Base-by-base conservation (phyloP, 2,113 vertebrate species). In the Mystacornis crossleyi region DNA sequence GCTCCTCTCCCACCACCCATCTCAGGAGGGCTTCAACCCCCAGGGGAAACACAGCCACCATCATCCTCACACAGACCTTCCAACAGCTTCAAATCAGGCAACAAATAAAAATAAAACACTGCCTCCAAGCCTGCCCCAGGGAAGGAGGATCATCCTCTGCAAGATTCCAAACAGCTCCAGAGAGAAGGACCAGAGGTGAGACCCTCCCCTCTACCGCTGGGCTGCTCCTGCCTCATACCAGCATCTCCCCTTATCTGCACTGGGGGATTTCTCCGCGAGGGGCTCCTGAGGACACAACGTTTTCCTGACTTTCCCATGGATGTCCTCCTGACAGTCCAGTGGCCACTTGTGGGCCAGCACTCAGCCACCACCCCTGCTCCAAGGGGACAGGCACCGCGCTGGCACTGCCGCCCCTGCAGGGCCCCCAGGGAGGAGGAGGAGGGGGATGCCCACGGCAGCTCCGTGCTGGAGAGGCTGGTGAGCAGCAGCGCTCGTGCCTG, bases 391-490 rank as follows among this genome's bases (percentile, higher is more conserved):
- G 42, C 14, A 6, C 21, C 0, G 0, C 28, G 1, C 74, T 29
- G 53, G 62, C 66, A 17, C 50, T 0, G 9, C 83, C 64, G 72
- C 33, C 69, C 58, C 65, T 29, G 45, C 66, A 17, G 72, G 51
- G 45, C 31, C 54, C 69, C 43, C 28, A 2, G 53, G 17, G 48
- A 48, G 16, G 58, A 40, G 64, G 50, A 50, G 10, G 75, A 43
- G 29, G 47, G 34, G 9, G 6, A 60, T 4, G 6, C 51, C 26
- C 81, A 28, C 0, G 0, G 51, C 90, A 70, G 60, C 79, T 73
- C 79, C 0, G 0, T 18, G 16, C 19, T 21, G 31, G 38, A 29
- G n/a, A 50, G 33, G 45, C 2, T 2, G 42, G 0, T 2, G 70
- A 89, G 57, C 81, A 71, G 14, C 75, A 29, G 25, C 4, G 5